These are phyloP conservation scores for Drosophila hydei DNA, from an alignment of 1,140 invertebrate species.

Conservation along the genomic window DNA sequence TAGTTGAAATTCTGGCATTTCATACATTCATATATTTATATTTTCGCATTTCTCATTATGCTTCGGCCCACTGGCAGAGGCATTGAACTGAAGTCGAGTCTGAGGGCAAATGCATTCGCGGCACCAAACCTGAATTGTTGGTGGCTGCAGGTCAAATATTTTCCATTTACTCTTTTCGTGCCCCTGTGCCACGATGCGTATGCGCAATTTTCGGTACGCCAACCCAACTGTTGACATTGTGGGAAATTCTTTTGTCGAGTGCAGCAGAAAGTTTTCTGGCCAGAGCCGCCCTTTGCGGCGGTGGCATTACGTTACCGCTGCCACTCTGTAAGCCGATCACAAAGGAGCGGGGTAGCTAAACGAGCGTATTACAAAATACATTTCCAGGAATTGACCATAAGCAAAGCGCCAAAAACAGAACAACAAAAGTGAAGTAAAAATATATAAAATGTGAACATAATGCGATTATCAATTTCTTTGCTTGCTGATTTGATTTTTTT, in stretches of 20 bases:
- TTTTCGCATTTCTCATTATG: not conserved
- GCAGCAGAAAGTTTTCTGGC: conserved; percentile 58
- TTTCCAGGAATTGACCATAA: conserved; percentile 62
- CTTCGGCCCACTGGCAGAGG: conserved; percentile 18
- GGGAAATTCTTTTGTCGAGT: conserved; percentile 71
- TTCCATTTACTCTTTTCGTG: conserved; percentile 1
- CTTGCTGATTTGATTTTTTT: conserved; percentile 15
- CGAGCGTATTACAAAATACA: conserved; percentile 66
- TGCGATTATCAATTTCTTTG: conserved; percentile 51
- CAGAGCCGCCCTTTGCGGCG: no score
- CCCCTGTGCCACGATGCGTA: conserved; percentile 60
- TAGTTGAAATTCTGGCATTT: not conserved
- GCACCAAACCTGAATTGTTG: not conserved
- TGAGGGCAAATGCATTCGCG: not conserved
- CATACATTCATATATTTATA: not conserved
- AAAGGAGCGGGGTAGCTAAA: conserved; percentile 18
- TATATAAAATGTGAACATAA: conserved; percentile 22
- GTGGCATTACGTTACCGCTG: conserved; percentile 61
- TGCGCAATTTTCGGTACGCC: conserved; percentile 58
- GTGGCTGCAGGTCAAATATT: conserved; percentile 14
- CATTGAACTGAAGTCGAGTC: conserved; percentile 45
- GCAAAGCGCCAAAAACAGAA: not conserved
- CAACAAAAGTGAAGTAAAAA: conserved; percentile 8
- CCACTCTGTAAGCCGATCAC: conserved; percentile 48
- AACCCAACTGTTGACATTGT: conserved; percentile 66